These are phyloP conservation scores for Otocyon megalotis DNA, from an alignment of 2,113 vertebrate genomes.

Conservation along the genomic window DNA sequence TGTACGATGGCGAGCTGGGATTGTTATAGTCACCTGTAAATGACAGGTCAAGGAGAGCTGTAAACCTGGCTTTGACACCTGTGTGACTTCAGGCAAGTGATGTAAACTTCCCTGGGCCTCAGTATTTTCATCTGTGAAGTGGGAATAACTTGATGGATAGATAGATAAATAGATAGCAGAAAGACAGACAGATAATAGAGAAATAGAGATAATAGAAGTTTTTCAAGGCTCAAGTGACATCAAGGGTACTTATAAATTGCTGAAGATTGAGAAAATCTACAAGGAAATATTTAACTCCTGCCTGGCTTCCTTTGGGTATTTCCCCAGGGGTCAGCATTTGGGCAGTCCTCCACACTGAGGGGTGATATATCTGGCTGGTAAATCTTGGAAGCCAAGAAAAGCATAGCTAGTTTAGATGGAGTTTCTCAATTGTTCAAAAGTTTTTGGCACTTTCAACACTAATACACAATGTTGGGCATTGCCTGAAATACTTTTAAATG, in stretches of 20 bases:
- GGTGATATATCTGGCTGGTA: not conserved
- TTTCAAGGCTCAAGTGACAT: not conserved
- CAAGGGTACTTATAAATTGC: not conserved
- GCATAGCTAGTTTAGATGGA: not conserved
- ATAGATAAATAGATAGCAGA: not conserved
- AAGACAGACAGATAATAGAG: not conserved
- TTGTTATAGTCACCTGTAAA: not conserved
- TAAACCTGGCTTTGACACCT: not conserved
- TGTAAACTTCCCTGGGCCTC: not conserved
- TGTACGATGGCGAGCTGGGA: no score
- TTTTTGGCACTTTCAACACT: not conserved
- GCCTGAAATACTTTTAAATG: not conserved
- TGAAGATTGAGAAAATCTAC: not conserved
- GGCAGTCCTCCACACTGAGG: not conserved
- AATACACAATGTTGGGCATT: not conserved
- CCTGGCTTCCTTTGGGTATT: not conserved
- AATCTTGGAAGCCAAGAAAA: not conserved
- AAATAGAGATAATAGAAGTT: not conserved
- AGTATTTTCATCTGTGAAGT: not conserved
- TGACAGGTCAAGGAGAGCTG: not conserved
- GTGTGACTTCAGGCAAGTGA: not conserved
- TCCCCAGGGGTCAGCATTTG: not conserved
- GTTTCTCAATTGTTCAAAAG: not conserved
- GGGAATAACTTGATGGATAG: not conserved
- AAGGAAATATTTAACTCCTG: not conserved